Conservation (phyloP, 2,888 invertebrate species). For the Heliconius sara region DNA sequence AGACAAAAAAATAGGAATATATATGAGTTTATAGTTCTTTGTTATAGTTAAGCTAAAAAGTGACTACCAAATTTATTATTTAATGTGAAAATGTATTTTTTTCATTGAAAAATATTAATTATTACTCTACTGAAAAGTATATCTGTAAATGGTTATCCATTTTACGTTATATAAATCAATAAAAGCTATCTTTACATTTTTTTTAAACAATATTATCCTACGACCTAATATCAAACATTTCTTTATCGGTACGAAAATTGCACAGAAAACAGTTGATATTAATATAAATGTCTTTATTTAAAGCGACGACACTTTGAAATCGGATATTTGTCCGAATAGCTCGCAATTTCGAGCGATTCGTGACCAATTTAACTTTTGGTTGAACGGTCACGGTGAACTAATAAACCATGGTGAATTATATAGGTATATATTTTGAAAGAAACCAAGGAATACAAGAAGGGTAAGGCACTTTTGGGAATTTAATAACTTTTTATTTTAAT, state of each 20-base stretch:
- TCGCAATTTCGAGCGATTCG: conserved; percentile 33
- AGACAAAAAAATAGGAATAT: too few species aligned
- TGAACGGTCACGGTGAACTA: conserved; percentile 46
- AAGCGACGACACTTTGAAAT: conserved; percentile 18
- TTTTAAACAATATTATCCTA: background rate
- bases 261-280: background rate
- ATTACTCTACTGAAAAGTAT: too few species aligned
- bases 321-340: conserved; percentile 24
- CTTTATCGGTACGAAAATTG: background rate
- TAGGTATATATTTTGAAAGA: conserved; percentile 42
- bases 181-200: background rate
- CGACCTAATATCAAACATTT: background rate
- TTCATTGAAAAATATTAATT: too few species aligned
- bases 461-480: conserved; percentile 38
- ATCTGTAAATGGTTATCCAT: too few species aligned
- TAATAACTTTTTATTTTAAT: conserved; percentile 42
- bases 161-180: too few species aligned
- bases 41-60: too few species aligned
- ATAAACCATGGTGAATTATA: conserved; percentile 46
- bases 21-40: too few species aligned
- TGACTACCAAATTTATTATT: too few species aligned
- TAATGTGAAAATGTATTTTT: too few species aligned
- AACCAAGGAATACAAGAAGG: conserved; percentile 35
- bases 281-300: conserved; percentile 6
- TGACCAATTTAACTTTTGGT: conserved; percentile 42